Conservation (phyloP, 2,888 invertebrate genomes). For the Diachrysia chrysitis region DNA sequence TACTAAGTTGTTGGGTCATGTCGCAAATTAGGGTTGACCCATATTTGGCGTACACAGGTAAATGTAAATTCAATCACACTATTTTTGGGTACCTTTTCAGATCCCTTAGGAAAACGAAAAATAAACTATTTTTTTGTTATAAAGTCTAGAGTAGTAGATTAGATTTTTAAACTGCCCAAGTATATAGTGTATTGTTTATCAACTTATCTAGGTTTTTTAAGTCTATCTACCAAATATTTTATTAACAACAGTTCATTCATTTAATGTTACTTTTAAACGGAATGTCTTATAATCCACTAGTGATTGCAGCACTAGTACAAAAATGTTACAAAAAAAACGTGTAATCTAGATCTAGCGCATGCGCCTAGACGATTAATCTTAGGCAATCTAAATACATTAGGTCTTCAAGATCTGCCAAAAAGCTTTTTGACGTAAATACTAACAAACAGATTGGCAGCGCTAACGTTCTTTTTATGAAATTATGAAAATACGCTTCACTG, state of each 20-base stretch:
- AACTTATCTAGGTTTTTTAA: no score
- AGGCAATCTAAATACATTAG: conserved; percentile 20
- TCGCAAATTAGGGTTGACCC: conserved; percentile 4
- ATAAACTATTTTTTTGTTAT: no score
- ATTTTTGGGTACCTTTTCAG: not conserved
- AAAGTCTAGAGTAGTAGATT: no score
- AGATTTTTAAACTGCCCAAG: no score
- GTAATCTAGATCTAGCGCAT: conserved; percentile 22
- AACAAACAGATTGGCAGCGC: not conserved
- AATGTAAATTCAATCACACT: not conserved
- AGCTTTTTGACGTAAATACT: conserved; percentile 24
- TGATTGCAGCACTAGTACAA: conserved; percentile 8
- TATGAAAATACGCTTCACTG: not conserved
- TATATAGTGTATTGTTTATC: no score
- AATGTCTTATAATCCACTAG: not conserved
- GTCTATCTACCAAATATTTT: no score
- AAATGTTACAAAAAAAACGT: not conserved
- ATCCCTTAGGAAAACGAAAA: not conserved
- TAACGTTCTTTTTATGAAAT: not conserved
- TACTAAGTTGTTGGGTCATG: not conserved
- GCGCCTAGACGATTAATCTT: conserved; percentile 31
- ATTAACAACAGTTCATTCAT: not conserved
- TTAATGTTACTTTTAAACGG: not conserved
- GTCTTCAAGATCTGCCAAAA: conserved; percentile 23
- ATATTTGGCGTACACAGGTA: not conserved